These are phyloP conservation scores for Calonectris borealis DNA, from an alignment of 2,113 vertebrate species.

Conservation along the genomic window DNA sequence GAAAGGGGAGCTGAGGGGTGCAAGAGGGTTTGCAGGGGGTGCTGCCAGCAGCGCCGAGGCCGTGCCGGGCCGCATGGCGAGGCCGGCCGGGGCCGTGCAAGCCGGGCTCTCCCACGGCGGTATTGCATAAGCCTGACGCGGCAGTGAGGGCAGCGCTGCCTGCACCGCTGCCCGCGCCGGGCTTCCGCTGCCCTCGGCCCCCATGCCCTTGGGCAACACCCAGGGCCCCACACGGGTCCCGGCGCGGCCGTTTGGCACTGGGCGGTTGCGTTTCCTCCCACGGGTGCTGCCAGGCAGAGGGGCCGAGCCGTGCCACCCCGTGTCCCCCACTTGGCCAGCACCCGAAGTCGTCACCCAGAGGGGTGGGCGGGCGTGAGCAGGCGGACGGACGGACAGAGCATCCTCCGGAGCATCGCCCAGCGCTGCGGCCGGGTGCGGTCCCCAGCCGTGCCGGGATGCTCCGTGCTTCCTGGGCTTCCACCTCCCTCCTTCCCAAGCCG, in stretches of 20 bases:
- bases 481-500: not conserved
- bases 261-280: not conserved
- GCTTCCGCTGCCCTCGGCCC: not conserved
- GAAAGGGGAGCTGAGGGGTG: not conserved
- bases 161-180: not conserved
- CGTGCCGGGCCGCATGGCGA: accelerated
- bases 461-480: accelerated
- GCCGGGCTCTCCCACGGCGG: not conserved
- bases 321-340: not conserved
- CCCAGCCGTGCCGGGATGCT: not conserved
- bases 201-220: not conserved
- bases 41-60: not conserved
- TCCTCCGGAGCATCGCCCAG: accelerated
- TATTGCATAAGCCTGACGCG: not conserved
- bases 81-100: accelerated
- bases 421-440: accelerated
- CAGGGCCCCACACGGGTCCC: accelerated
- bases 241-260: accelerated
- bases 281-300: not conserved
- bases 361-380: not conserved
- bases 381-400: accelerated
- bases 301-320: not conserved
- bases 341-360: not conserved
- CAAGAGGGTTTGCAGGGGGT: accelerated
- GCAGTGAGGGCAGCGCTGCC: not conserved